Conservation (phyloP, 2,113 vertebrate genomes). For the Empidonax traillii region DNA sequence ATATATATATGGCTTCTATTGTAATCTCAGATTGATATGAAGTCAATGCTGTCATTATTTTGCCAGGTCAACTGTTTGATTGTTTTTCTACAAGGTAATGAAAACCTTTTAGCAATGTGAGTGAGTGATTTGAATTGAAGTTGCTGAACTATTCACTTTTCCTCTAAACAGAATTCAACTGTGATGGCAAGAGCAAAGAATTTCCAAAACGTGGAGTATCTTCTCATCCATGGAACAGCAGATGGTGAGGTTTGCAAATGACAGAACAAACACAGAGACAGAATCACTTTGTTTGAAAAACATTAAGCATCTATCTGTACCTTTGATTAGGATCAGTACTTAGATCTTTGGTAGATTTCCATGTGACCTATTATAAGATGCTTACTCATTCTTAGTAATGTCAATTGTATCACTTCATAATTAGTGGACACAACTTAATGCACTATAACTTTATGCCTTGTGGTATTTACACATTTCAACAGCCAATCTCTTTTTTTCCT, state of each 20-base stretch:
- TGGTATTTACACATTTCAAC: slow-evolving; percentile 59
- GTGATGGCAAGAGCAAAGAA: slow-evolving; percentile 92
- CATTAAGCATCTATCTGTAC: slow-evolving; percentile 75
- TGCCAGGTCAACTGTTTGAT: slow-evolving; percentile 62
- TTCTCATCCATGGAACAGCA: slow-evolving; percentile 96
- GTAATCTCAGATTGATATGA: slow-evolving; percentile 21
- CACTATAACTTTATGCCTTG: slow-evolving; percentile 67
- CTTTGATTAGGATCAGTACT: slow-evolving; percentile 73
- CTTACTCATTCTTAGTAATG: slow-evolving; percentile 72
- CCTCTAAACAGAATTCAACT: slow-evolving; percentile 89
- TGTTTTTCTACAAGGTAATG: slow-evolving; percentile 57
- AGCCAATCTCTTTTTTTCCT: slow-evolving; percentile 45
- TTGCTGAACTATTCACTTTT: slow-evolving; percentile 77
- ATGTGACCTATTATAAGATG: slow-evolving; percentile 52
- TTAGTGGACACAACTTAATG: slow-evolving; percentile 74
- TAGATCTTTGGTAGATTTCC: slow-evolving; percentile 75
- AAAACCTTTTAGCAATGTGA: slow-evolving; percentile 16
- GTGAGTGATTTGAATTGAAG: slow-evolving; percentile 55
- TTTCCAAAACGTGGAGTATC: slow-evolving; percentile 90
- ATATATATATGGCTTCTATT: neutral
- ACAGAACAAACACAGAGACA: slow-evolving; percentile 77
- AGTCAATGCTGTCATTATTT: slow-evolving; percentile 54
- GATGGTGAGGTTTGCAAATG: slow-evolving; percentile 90
- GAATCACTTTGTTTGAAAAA: slow-evolving; percentile 82
- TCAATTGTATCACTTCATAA: slow-evolving; percentile 75